These are phyloP conservation scores for Eupristina koningsbergeri DNA, from an alignment of 1,140 invertebrate species.

Conservation along the genomic window DNA sequence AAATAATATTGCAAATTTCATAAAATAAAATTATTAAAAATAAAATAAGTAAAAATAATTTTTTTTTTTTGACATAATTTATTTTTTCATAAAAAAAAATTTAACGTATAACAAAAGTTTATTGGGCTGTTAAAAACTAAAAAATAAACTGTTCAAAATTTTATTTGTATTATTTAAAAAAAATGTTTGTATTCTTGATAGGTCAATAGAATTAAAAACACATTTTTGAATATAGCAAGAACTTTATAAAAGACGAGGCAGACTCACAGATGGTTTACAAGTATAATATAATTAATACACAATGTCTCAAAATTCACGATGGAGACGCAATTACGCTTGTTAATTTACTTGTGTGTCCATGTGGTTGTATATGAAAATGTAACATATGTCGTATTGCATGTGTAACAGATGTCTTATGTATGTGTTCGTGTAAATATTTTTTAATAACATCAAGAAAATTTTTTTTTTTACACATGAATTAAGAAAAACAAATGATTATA, in stretches of 20 bases:
- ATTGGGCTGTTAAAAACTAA: too few species aligned
- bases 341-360: constrained; percentile 21
- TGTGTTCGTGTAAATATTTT: neutral
- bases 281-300: constrained; percentile 59
- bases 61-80: too few species aligned
- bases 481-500: constrained; percentile 29
- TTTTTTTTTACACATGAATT: constrained; percentile 23
- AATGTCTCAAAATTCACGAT: constrained; percentile 50
- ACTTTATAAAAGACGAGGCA: constrained; percentile 72
- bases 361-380: neutral
- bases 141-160: too few species aligned
- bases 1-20: too few species aligned
- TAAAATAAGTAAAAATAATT: too few species aligned
- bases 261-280: constrained; percentile 69
- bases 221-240: constrained; percentile 68
- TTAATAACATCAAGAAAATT: constrained; percentile 39
- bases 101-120: too few species aligned
- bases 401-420: constrained; percentile 1
- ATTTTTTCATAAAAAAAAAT: too few species aligned
- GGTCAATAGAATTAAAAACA: constrained; percentile 49
- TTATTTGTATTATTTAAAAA: too few species aligned
- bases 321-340: constrained; percentile 56
- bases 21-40: too few species aligned
- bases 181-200: too few species aligned
- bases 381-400: neutral